Conservation (phyloP, 2,888 invertebrate species). For the Lasius fuliginosus region DNA sequence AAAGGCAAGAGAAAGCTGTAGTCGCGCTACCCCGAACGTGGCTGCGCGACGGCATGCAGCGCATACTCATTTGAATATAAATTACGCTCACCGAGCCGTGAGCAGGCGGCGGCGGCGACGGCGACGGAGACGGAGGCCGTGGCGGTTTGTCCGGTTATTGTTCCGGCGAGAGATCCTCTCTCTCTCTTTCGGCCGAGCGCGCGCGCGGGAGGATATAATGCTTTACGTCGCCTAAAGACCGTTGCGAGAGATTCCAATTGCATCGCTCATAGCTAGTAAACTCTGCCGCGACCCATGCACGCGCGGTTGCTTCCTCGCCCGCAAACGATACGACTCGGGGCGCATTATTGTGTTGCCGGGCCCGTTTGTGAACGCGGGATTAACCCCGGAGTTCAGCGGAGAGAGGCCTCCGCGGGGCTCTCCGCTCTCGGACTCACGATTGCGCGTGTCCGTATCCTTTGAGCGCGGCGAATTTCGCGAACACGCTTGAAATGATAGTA, state of each 20-base stretch:
- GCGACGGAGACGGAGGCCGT: constrained; percentile 6
- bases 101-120: constrained; percentile 72
- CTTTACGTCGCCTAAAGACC: constrained; percentile 58
- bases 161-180: constrained; percentile 65
- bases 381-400: constrained; percentile 50
- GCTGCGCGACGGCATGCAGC: constrained; percentile 68
- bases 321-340: constrained; percentile 43
- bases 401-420: neutral
- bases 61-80: constrained; percentile 81
- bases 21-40: constrained; percentile 64
- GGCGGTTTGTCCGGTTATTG: constrained; percentile 75
- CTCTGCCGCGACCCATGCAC: constrained; percentile 41
- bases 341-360: constrained; percentile 27
- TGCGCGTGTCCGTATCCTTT: constrained; percentile 23
- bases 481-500: constrained; percentile 21
- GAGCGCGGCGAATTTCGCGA: constrained; percentile 45
- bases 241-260: constrained; percentile 54
- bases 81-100: constrained; percentile 77
- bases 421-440: constrained; percentile 4
- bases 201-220: constrained; percentile 46
- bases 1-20: constrained; percentile 51
- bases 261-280: constrained; percentile 30
- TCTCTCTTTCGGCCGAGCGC: neutral
- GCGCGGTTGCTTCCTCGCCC: constrained; percentile 2
- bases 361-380: constrained; percentile 40